Percentiles rank a stretch among this genome's conserved stretches.
Conservation (phyloP, 2,797 vertebrate species). For the Sebastes vulpes region DNA sequence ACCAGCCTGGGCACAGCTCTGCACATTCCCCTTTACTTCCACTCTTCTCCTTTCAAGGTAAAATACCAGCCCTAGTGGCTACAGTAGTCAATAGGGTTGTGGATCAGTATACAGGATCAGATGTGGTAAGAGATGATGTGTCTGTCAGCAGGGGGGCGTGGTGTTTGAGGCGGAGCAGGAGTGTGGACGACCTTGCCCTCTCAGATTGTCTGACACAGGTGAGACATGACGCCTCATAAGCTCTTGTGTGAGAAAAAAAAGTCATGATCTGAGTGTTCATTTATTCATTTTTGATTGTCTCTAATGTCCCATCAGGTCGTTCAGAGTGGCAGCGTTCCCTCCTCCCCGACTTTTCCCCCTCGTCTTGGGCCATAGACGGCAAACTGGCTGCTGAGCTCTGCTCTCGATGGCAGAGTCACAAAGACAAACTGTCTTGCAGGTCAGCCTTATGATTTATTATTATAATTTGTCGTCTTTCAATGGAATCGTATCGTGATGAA, state of each 20-base stretch:
- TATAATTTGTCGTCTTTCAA: not conserved
- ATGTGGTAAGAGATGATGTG: conserved; percentile 10
- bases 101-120: not conserved
- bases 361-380: conserved; percentile 91
- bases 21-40: conserved; percentile 90
- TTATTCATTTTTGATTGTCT: not conserved
- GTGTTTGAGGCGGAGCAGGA: conserved; percentile 88
- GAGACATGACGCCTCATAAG: conserved; percentile 24
- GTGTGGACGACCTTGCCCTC: conserved; percentile 91
- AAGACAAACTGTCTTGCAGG: conserved; percentile 90
- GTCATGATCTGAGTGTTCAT: not conserved
- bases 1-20: conserved; percentile 89
- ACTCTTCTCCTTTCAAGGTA: conserved; percentile 88
- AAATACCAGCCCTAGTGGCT: not conserved
- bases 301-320: conserved; percentile 80
- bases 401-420: conserved; percentile 90
- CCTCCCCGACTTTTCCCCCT: conserved; percentile 84
- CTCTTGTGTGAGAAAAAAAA: not conserved
- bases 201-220: conserved; percentile 92
- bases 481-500: not conserved
- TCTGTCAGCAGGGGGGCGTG: conserved; percentile 86
- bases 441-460: conserved; percentile 48
- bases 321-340: conserved; percentile 92
- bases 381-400: conserved; percentile 91
- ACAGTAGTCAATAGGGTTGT: not conserved